Base-by-base conservation (phyloP, 2,797 vertebrate species). In the Rhinogobio ventralis region DNA sequence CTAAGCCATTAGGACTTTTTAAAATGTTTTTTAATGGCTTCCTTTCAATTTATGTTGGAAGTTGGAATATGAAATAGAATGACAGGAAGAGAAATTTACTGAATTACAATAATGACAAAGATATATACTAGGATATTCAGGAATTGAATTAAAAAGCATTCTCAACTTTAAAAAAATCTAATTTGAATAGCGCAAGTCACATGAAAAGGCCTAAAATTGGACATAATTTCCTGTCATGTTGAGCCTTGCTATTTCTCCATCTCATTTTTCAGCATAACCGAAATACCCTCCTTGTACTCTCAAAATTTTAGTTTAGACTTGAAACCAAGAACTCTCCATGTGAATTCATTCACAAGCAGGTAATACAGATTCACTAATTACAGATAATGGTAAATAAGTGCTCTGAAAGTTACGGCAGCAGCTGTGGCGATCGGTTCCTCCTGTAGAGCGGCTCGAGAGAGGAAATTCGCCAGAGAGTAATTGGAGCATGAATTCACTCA, bases 321-420 rank as follows among this genome's bases (percentile, higher is more conserved):
- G 55, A 57, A n/a, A 57, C 49, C 55, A 85, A 80, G 79, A 87
- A 68, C 69, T 85, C 71, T 87, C 57, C 85, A 79, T 62, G 42
- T 36, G 55, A 85, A 81, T 83, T 85, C 69, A 85, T 82, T 85
- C 68, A 84, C 66, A 55, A 2, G 19, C 45, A 82, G 86, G 89
- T 90, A 87, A 91, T 90, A 90, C 85, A 36, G 89, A 88, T 84
- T 69, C 86, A 81, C 85, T 88, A 89, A 90, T 88, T 90, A 88
- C 90, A 91, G 90, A 93, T 93, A 89, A 93, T 93, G 90, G 88
- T 84, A 92, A 91, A 92, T 93, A 91, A 94, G 91, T 90, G 86
- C 77, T 81, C 88, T 85, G 86, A 88, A 91, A 84, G 87, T 89
- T 91, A 82, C 84, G 46, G 88, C 74, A 13, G 74, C 74, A 86